These are phyloP conservation scores for Orcinus orca DNA, from an alignment of 2,113 vertebrate genomes.

Conservation along the genomic window DNA sequence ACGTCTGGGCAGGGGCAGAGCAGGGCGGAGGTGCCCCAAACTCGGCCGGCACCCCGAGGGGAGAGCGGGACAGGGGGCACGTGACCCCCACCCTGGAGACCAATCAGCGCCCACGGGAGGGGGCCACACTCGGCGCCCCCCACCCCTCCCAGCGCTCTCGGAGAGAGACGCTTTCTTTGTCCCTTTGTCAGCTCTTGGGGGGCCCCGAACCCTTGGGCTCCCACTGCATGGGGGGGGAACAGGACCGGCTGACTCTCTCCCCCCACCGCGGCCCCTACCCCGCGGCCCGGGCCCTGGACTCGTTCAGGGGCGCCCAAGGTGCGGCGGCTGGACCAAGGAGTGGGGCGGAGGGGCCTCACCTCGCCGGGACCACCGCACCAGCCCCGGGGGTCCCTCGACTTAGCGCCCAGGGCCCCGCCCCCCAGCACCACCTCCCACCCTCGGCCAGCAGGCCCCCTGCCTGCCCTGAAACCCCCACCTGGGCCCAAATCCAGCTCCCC, in stretches of 20 bases:
- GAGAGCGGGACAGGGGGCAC: slow-evolving; percentile 32
- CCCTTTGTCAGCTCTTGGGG: slow-evolving; percentile 72
- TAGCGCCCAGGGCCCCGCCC: slow-evolving; percentile 11
- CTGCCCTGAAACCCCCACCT: slow-evolving; percentile 28
- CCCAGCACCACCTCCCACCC: background rate
- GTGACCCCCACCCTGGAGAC: slow-evolving; percentile 54
- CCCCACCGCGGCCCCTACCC: background rate
- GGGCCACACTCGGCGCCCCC: slow-evolving; percentile 49
- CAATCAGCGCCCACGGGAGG: slow-evolving; percentile 54
- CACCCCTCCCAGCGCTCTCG: slow-evolving; percentile 8
- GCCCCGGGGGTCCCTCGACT: background rate
- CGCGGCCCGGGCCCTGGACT: background rate
- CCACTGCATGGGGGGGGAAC: background rate
- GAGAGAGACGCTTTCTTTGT: slow-evolving; percentile 73
- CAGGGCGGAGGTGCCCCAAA: slow-evolving; percentile 24
- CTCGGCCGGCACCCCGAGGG: background rate
- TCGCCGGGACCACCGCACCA: background rate
- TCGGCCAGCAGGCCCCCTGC: background rate
- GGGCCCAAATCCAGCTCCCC: slow-evolving; percentile 61
- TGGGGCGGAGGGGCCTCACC: background rate
- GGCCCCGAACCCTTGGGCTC: background rate
- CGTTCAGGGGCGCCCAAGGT: background rate
- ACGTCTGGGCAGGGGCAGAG: background rate
- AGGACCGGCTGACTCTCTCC: background rate
- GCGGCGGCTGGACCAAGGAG: background rate